phyloP scores from a whole-genome alignment of 2,888 invertebrate genomes.

The Punctoribates punctum region DNA sequence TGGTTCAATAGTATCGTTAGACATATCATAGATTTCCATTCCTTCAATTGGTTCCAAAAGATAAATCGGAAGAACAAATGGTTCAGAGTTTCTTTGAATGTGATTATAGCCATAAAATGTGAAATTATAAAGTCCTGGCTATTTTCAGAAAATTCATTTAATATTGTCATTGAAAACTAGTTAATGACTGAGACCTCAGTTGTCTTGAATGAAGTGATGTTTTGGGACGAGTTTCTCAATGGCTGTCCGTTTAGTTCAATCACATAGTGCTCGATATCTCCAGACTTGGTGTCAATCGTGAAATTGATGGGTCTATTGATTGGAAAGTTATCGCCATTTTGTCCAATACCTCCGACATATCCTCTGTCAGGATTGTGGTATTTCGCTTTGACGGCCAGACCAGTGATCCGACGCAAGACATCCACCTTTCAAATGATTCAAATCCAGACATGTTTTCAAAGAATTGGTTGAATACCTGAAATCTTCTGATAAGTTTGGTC shows the following conservation, averaged over 20 bases:
- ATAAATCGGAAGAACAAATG: conserved; percentile 45
- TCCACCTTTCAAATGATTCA: conserved; percentile 44
- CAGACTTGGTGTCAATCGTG: conserved; percentile 46
- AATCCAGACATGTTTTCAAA: neutral
- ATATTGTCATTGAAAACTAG: neutral
- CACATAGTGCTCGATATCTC: conserved; percentile 48
- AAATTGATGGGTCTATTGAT: conserved; percentile 46
- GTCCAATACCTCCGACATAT: conserved; percentile 45
- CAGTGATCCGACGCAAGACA: conserved; percentile 45
- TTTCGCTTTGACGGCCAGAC: conserved; percentile 45
- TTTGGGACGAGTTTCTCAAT: conserved; percentile 45
- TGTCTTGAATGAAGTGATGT: conserved; percentile 42
- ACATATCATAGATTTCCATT: conserved; percentile 46
- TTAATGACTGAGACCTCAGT: conserved; percentile 44
- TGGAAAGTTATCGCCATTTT: conserved; percentile 45
- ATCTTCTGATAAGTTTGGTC: conserved; percentile 44
- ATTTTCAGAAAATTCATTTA: neutral
- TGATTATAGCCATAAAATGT: conserved; percentile 49
- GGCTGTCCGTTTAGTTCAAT: conserved; percentile 46
- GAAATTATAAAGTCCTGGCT: conserved; percentile 49
- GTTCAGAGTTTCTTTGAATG: conserved; percentile 48
- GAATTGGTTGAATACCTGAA: conserved; percentile 24
- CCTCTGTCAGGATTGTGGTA: conserved; percentile 42
- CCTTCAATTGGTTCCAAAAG: conserved; percentile 48
- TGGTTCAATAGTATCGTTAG: conserved; percentile 47